Conservation (phyloP, 2,888 invertebrate genomes). For the Zygogramma bicolorata region DNA sequence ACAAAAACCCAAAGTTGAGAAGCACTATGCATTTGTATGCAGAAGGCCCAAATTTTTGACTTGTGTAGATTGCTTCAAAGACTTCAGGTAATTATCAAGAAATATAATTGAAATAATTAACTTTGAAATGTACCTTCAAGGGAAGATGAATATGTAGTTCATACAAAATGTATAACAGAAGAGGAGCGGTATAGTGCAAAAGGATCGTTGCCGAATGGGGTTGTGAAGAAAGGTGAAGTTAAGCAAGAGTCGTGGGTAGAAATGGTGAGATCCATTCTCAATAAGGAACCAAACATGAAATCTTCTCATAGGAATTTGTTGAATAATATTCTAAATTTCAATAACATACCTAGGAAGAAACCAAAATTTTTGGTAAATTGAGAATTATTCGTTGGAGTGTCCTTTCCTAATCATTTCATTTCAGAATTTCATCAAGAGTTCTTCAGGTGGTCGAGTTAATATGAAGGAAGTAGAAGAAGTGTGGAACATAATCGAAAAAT, state of each 20-base stretch:
- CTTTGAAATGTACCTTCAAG: conserved; percentile 66
- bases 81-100: conserved; percentile 76
- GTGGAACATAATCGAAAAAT: conserved; percentile 71
- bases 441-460: conserved; percentile 71
- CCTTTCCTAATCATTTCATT: conserved; percentile 37
- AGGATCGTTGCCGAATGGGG: conserved; percentile 77
- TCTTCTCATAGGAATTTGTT: conserved; percentile 74
- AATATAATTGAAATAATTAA: background rate
- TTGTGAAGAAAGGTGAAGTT: conserved; percentile 84
- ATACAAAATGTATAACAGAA: conserved; percentile 89
- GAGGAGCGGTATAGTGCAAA: conserved; percentile 90
- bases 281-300: conserved; percentile 70
- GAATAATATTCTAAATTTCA: conserved; percentile 74
- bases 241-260: conserved; percentile 90
- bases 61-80: conserved; percentile 94
- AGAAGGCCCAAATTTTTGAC: conserved; percentile 78
- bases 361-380: conserved; percentile 76
- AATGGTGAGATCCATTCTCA: conserved; percentile 75
- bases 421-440: conserved; percentile 78
- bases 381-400: background rate
- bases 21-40: conserved; percentile 84
- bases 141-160: conserved; percentile 80
- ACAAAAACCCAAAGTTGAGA: conserved; percentile 92
- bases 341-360: conserved; percentile 89
- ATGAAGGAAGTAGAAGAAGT: conserved; percentile 74